Conservation (phyloP, 2,797 vertebrate genomes). For the Sternarchorhynchus goeldii region DNA sequence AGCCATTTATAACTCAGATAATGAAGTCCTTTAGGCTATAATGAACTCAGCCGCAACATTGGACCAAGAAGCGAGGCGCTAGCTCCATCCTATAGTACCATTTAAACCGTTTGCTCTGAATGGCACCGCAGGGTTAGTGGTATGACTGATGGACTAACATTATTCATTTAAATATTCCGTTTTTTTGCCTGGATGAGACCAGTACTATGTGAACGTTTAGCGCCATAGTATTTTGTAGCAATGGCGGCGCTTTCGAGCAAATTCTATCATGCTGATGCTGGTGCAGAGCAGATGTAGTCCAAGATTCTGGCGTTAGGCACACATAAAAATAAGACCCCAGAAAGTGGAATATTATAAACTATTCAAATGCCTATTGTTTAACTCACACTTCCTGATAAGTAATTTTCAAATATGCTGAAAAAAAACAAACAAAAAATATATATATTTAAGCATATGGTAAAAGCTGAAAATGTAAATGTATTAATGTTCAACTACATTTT, state of each 20-base stretch:
- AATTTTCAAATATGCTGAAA: no score
- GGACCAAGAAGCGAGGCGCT: not conserved
- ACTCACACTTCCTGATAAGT: no score
- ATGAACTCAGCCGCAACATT: constrained; percentile 21
- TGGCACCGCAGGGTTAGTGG: not conserved
- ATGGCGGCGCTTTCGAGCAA: constrained; percentile 83
- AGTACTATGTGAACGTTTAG: not conserved
- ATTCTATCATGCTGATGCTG: constrained; percentile 73
- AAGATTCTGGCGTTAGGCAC: not conserved
- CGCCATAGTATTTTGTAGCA: constrained; percentile 33
- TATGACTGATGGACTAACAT: not conserved
- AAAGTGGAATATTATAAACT: not conserved
- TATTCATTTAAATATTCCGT: not conserved
- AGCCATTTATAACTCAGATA: not conserved
- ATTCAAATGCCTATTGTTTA: not conserved
- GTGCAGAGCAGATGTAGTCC: constrained; percentile 52
- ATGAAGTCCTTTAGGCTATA: not conserved
- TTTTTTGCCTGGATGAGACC: not conserved
- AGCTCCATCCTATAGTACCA: not conserved
- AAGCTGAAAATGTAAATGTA: not conserved
- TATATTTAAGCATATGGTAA: no score
- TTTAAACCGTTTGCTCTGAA: not conserved
- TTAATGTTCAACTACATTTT: not conserved
- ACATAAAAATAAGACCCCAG: not conserved
- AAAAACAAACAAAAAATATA: no score